Conservation (phyloP, 2,888 invertebrate genomes). For the Pyrocoelia pectoralis region DNA sequence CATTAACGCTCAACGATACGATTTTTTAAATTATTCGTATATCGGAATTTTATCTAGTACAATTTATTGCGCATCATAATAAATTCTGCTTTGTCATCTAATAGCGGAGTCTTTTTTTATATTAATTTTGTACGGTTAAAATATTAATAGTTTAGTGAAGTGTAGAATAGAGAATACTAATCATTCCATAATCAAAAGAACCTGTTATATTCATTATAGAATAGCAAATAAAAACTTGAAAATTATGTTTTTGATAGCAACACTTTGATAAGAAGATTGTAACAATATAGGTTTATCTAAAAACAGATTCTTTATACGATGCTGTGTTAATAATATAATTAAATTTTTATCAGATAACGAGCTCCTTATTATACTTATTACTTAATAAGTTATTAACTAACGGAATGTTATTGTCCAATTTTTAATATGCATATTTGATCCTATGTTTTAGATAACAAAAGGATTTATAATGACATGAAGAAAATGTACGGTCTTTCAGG, state of each 20-base stretch:
- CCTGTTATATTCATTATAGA: neutral
- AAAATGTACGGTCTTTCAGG: neutral
- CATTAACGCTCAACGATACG: neutral
- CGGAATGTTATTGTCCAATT: neutral
- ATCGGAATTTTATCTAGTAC: conserved; percentile 3
- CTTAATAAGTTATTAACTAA: neutral
- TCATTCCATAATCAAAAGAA: too few relatives aligned
- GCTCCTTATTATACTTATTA: neutral
- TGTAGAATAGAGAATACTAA: too few relatives aligned
- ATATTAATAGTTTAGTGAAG: neutral
- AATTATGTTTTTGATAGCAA: conserved; percentile 1
- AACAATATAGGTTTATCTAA: neutral
- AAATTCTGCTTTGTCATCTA: conserved; percentile 16
- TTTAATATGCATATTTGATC: neutral
- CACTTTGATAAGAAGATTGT: neutral
- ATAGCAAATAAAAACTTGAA: neutral
- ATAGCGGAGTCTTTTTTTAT: conserved; percentile 1
- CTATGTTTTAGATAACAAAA: neutral
- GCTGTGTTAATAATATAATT: neutral
- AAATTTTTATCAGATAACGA: conserved; percentile 1
- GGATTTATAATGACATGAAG: neutral
- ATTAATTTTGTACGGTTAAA: neutral
- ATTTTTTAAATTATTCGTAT: neutral
- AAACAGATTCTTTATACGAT: neutral
- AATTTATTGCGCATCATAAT: conserved; percentile 5